Percentiles rank a stretch among this genome's conserved stretches.
Evolutionary conservation across 2,888 invertebrate species (phyloP).

Genomic region (Electrophaes corylata): DNA sequence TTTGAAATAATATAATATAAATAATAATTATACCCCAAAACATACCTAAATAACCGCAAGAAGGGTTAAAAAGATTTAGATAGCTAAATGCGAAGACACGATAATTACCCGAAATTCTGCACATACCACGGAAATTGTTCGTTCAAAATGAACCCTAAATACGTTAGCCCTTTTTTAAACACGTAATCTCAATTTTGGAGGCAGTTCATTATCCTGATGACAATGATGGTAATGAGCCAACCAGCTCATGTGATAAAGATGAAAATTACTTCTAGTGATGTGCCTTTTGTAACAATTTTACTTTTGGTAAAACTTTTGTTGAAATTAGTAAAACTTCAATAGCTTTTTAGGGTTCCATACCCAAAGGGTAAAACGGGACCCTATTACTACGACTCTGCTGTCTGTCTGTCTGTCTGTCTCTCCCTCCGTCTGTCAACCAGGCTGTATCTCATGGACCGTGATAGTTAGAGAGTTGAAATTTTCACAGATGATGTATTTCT

Average conservation of each 20-base stretch:
- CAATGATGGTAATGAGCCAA: constrained; percentile 13
- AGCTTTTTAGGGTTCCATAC: too few relatives aligned
- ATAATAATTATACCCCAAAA: too few relatives aligned
- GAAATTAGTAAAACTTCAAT: too few relatives aligned
- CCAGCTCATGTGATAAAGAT: constrained; percentile 9
- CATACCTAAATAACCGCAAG: background rate
- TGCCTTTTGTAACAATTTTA: background rate
- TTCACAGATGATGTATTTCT: too few relatives aligned
- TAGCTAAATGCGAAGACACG: background rate
- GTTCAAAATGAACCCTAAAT: constrained; percentile 3
- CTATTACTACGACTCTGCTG: too few relatives aligned
- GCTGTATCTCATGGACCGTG: too few relatives aligned
- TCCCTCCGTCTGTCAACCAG: too few relatives aligned
- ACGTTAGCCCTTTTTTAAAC: constrained; percentile 2
- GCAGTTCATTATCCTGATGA: constrained; percentile 21
- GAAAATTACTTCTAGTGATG: constrained; percentile 19
- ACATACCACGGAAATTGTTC: background rate
- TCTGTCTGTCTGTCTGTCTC: too few relatives aligned
- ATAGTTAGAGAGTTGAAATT: too few relatives aligned
- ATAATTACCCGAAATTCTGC: constrained; percentile 3
- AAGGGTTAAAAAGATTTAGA: background rate
- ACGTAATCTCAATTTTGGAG: constrained; percentile 14
- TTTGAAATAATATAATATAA: too few relatives aligned
- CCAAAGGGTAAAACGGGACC: too few relatives aligned
- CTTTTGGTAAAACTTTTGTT: too few relatives aligned